Conservation (phyloP, 2,113 vertebrate species). For the Ivindomyrus marchei region DNA sequence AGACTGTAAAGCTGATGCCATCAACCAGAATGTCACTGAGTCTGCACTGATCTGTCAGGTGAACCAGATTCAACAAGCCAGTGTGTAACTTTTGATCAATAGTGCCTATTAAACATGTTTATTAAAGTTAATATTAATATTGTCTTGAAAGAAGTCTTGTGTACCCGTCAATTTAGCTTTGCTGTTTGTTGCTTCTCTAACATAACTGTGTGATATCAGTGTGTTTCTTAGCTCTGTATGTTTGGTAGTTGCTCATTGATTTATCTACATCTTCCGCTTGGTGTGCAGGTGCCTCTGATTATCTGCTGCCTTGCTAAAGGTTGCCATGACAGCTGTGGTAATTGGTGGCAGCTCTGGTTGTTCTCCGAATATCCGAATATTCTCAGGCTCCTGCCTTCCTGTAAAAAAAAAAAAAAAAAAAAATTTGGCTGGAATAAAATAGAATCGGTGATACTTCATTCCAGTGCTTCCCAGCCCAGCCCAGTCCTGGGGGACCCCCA, state of each 20-base stretch:
- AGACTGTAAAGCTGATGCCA: background rate
- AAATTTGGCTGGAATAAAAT: background rate
- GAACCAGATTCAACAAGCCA: conserved; percentile 32
- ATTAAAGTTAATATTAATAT: conserved; percentile 26
- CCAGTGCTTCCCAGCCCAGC: too few relatives aligned
- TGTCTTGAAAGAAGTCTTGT: conserved; percentile 28
- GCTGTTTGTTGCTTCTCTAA: background rate
- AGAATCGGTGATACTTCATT: background rate
- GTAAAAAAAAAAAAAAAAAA: background rate
- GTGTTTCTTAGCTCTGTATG: background rate
- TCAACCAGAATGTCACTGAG: background rate
- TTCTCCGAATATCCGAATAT: conserved; percentile 14
- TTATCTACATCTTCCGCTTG: background rate
- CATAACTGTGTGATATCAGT: background rate
- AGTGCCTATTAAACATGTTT: conserved; percentile 59
- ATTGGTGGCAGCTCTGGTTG: conserved; percentile 22
- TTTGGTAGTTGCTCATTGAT: background rate
- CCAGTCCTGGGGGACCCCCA: background rate
- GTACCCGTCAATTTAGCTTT: background rate
- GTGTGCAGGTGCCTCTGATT: conserved; percentile 10
- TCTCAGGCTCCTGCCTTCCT: background rate
- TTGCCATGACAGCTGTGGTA: conserved; percentile 36
- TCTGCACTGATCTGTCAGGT: background rate
- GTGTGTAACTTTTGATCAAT: conserved; percentile 29
- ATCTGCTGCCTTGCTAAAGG: conserved; percentile 17